Evolutionary conservation across 2,888 invertebrate species (phyloP).

Genomic region (Andricus quercusramuli): DNA sequence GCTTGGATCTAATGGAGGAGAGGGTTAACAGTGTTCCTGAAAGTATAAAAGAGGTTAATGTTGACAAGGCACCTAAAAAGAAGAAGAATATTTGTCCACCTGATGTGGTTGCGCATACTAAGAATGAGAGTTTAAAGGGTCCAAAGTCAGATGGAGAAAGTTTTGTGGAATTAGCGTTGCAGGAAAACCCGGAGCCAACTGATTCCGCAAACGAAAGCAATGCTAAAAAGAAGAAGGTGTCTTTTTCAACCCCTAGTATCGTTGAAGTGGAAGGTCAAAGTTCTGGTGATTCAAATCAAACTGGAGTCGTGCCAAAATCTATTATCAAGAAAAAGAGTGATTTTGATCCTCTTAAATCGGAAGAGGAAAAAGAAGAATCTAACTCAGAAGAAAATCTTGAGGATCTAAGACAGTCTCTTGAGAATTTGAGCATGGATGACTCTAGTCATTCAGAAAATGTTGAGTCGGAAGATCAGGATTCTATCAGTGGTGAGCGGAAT

Average conservation of each 20-base stretch:
- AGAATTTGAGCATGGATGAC: not conserved
- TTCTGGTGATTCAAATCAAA: not conserved
- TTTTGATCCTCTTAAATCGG: conserved; percentile 42
- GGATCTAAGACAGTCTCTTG: not conserved
- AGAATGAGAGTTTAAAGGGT: conserved; percentile 51
- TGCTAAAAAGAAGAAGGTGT: conserved; percentile 60
- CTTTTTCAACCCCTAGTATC: conserved; percentile 49
- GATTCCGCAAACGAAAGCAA: not conserved
- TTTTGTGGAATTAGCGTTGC: not conserved
- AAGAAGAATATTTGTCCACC: conserved; percentile 64
- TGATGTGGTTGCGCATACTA: conserved; percentile 70
- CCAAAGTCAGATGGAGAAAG: conserved; percentile 13
- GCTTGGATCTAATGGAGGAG: conserved; percentile 62
- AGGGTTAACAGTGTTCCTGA: not conserved
- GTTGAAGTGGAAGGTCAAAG: not conserved
- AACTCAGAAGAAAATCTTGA: conserved; percentile 59
- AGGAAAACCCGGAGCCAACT: not conserved
- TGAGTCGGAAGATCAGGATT: conserved; percentile 42
- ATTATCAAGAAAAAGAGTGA: conserved; percentile 61
- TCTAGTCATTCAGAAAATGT: conserved; percentile 8
- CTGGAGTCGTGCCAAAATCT: conserved; percentile 51
- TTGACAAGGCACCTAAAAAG: conserved; percentile 40
- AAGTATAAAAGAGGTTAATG: conserved; percentile 39
- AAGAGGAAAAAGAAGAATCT: conserved; percentile 61
- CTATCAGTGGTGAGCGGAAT: not conserved